Base-by-base conservation (phyloP, 1,140 invertebrate genomes). In the Macrotrachela quadricornifera region DNA sequence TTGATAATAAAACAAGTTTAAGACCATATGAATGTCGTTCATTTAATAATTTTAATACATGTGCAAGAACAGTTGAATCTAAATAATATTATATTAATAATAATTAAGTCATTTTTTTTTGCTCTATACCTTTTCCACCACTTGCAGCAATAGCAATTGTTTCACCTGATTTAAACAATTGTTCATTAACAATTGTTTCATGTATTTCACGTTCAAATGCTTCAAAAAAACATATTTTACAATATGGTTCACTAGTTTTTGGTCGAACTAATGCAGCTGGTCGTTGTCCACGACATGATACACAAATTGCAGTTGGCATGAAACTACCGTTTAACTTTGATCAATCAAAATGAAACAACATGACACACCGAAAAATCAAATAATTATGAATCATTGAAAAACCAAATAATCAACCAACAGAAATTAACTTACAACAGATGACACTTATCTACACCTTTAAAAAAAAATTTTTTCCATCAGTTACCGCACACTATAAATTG, bases 161-260 rank as follows among this genome's bases (percentile, higher is more conserved):
- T 60, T 90, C 79, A 11, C 85, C 86, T 54, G 69, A 72, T 55
- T 79, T 78, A 64, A 97, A 96, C 44, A 97, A 73, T 58, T 81
- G 76, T n/a, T 77, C 80, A 63, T 78, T 75, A 10, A 73, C 74
- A 55, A 99, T 94, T 0, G 91, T 97, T 63, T 83, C 76, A 71
- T 99, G 91, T 59, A 99, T 80, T 75, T 99, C 94, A 55, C 80
- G 78, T 73, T 97, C 91, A 73, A 96, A 96, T 2, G 81, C 83
- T 64, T 72, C 77, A 65, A 81, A 95, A 65, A 96, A 96, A 70
- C 90, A 96, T 63, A 86, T 79, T 68, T 90, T 94, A 62, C 90
- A 96, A 16, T 95, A 69, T 0, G 82, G 77, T 74, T 91, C 81
- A 15, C 46, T 37, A 14, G 53, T 54, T 18, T 49, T 49, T 11